Evolutionary conservation across 1,140 invertebrate species (phyloP).

Genomic region (Heliconius hermathena): DNA sequence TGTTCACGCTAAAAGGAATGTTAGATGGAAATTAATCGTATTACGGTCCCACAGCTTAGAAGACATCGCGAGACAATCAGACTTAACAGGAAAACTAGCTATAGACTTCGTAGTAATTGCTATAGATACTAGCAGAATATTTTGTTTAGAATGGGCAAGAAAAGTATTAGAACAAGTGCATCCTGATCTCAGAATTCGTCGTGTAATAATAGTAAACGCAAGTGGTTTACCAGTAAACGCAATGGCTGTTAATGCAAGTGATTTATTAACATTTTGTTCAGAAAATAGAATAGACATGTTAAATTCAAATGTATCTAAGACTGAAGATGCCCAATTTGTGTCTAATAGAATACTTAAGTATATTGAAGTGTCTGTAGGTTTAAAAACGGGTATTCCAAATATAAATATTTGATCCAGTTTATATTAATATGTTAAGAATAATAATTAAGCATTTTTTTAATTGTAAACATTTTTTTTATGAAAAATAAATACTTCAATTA

Average conservation of each 20-base stretch:
- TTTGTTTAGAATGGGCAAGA: constrained; percentile 69
- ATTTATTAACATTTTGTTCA: constrained; percentile 61
- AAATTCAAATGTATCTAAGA: constrained; percentile 62
- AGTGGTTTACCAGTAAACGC: constrained; percentile 59
- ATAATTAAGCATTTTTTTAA: background rate
- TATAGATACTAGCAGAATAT: constrained; percentile 67
- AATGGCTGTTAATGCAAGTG: constrained; percentile 65
- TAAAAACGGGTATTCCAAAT: constrained; percentile 72
- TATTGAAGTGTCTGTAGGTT: constrained; percentile 68
- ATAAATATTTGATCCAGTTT: constrained; percentile 58
- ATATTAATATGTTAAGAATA: constrained; percentile 9
- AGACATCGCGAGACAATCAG: constrained; percentile 58
- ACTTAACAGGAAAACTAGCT: constrained; percentile 63
- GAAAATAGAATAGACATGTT: constrained; percentile 68
- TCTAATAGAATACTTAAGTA: constrained; percentile 64
- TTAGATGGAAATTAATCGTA: constrained; percentile 64
- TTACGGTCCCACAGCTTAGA: constrained; percentile 61
- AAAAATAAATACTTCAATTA: constrained; percentile 42
- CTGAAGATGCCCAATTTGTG: constrained; percentile 55
- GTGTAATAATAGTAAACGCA: constrained; percentile 68
- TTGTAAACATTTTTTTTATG: background rate
- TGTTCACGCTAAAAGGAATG: constrained; percentile 60
- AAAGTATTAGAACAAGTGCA: constrained; percentile 60
- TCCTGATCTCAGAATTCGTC: constrained; percentile 64
- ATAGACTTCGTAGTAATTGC: constrained; percentile 71